phyloP scores from a whole-genome alignment of 2,888 invertebrate genomes.

The Lamproptera curius region DNA sequence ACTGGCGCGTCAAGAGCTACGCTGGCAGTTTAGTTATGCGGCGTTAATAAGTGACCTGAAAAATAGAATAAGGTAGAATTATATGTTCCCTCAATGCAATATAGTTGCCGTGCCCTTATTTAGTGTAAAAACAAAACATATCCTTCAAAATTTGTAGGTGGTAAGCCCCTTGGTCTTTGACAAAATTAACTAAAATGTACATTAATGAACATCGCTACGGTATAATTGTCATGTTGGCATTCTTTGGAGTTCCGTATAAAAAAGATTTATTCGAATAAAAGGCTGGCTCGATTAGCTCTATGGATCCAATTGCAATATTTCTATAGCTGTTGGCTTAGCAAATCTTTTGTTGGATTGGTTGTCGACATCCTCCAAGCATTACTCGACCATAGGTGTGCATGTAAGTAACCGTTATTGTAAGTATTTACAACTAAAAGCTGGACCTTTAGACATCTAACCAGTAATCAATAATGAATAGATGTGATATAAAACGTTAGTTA shows the following conservation, averaged over 20 bases:
- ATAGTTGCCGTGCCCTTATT: slow-evolving; percentile 28
- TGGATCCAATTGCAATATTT: slow-evolving; percentile 46
- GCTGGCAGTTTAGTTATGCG: slow-evolving; percentile 17
- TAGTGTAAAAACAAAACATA: slow-evolving; percentile 30
- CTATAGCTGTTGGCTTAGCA: slow-evolving; percentile 25
- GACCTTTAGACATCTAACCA: slow-evolving; percentile 38
- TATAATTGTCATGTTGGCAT: no score
- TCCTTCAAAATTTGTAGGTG: slow-evolving; percentile 5
- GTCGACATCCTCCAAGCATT: slow-evolving; percentile 11
- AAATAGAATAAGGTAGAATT: slow-evolving; percentile 14
- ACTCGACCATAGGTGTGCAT: slow-evolving; percentile 30
- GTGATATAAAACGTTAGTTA: slow-evolving; percentile 43
- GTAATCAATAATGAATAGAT: slow-evolving; percentile 35
- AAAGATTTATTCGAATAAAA: slow-evolving; percentile 55
- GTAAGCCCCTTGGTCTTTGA: slow-evolving; percentile 17
- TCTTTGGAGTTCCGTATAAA: no score
- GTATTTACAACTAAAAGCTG: slow-evolving; percentile 31
- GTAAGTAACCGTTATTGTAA: slow-evolving; percentile 36
- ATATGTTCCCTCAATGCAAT: slow-evolving; percentile 13
- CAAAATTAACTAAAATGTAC: slow-evolving; percentile 30
- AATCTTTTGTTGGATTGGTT: slow-evolving; percentile 21
- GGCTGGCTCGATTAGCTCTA: slow-evolving; percentile 54
- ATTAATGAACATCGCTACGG: slow-evolving; percentile 51
- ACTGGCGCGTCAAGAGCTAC: slow-evolving; percentile 11
- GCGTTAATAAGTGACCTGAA: slow-evolving; percentile 7